Evolutionary conservation across 2,113 vertebrate genomes (phyloP).

Genomic region (Passer domesticus): DNA sequence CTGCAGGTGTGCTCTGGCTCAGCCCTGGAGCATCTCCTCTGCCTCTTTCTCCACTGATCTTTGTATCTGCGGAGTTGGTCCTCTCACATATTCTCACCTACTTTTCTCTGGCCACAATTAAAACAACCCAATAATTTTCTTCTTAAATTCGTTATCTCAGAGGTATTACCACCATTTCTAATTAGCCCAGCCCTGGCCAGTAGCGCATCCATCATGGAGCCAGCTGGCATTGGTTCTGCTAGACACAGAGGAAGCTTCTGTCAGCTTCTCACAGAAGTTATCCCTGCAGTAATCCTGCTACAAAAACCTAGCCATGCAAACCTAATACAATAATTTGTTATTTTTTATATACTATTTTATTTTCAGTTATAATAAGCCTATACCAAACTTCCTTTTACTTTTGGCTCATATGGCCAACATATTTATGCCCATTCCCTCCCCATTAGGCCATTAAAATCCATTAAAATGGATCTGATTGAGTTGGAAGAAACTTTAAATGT

Average conservation of each 20-base stretch:
- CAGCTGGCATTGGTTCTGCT: neutral
- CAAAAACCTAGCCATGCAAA: neutral
- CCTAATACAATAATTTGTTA: neutral
- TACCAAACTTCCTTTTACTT: neutral
- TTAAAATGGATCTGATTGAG: neutral
- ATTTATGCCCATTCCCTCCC: neutral
- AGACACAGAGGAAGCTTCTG: neutral
- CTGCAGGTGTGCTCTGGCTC: neutral
- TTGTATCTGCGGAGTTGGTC: neutral
- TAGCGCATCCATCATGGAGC: neutral
- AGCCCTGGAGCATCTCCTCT: neutral
- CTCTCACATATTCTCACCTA: neutral
- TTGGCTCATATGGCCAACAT: neutral
- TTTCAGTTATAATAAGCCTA: neutral
- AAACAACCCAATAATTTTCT: neutral
- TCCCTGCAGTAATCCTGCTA: neutral
- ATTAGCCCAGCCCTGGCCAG: neutral
- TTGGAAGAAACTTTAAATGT: neutral
- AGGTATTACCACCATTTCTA: neutral
- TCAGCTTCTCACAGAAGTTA: neutral
- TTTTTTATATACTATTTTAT: neutral
- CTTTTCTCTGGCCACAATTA: neutral
- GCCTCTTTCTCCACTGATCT: neutral
- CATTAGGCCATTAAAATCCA: neutral
- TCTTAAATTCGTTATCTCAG: neutral